A percentile compares a stretch with the other conserved stretches of the same genome.
phyloP scores from a whole-genome alignment of 2,113 vertebrate species.

The Bettongia penicillata region DNA sequence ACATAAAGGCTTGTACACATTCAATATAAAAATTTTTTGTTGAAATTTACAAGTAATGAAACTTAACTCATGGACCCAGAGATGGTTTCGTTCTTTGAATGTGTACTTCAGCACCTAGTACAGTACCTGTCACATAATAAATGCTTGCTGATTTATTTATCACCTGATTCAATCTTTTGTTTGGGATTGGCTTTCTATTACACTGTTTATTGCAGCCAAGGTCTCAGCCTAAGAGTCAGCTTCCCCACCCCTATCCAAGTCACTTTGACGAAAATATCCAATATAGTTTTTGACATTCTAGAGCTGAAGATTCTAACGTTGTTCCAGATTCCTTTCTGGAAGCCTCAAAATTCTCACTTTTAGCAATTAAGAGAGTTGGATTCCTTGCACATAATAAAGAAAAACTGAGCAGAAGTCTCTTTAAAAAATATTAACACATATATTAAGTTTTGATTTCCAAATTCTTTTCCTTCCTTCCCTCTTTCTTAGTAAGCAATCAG shows the following conservation, averaged over 20 bases:
- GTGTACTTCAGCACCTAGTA: neutral
- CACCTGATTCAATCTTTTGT: neutral
- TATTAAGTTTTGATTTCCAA: no score
- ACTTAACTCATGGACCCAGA: neutral
- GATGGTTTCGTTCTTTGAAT: neutral
- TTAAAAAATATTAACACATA: neutral
- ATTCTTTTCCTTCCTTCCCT: no score
- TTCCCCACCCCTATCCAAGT: neutral
- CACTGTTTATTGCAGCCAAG: neutral
- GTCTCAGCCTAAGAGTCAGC: neutral
- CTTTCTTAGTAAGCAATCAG: no score
- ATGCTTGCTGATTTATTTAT: neutral
- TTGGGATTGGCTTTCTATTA: neutral
- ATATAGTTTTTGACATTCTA: neutral
- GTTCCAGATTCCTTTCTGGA: conserved; percentile 10
- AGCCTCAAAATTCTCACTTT: neutral
- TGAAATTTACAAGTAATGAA: neutral
- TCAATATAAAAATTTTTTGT: neutral
- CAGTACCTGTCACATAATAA: neutral
- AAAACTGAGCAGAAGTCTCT: conserved; percentile 15
- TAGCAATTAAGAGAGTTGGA: neutral
- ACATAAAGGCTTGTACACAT: neutral
- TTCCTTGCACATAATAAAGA: neutral
- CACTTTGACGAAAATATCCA: neutral
- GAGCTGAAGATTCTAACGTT: neutral